Evolutionary conservation across 2,797 vertebrate genomes (phyloP).

Genomic region (Cossypha polioptera): DNA sequence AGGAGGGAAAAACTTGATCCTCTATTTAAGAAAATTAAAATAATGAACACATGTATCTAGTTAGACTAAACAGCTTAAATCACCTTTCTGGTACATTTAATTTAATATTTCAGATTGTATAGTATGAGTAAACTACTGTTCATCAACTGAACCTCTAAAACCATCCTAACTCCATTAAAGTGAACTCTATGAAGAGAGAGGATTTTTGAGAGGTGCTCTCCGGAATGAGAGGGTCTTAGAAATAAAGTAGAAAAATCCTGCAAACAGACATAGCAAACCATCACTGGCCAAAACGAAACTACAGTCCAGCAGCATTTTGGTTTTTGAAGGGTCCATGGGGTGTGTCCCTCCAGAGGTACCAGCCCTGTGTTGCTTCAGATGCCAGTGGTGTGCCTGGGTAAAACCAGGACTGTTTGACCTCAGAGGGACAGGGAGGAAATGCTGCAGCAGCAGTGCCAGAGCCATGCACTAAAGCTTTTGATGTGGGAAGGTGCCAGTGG

Average conservation of each 20-base stretch:
- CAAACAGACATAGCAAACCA: neutral
- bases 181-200: fast-evolving
- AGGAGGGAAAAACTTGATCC: neutral
- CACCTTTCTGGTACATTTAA: neutral
- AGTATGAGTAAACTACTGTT: neutral
- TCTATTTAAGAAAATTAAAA: neutral
- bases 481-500: neutral
- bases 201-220: neutral
- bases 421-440: neutral
- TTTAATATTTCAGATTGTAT: neutral
- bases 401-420: neutral
- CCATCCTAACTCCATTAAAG: neutral
- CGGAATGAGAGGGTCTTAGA: neutral
- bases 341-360: fast-evolving
- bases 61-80: neutral
- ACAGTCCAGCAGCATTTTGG: neutral
- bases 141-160: neutral
- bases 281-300: neutral
- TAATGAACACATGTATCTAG: neutral
- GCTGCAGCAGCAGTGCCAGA: neutral
- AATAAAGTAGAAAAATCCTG: neutral
- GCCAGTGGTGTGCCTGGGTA: fast-evolving
- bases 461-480: fast-evolving
- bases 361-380: neutral
- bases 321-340: fast-evolving